phyloP scores from a whole-genome alignment of 2,888 invertebrate species.

The Hyposoter dolosus region DNA sequence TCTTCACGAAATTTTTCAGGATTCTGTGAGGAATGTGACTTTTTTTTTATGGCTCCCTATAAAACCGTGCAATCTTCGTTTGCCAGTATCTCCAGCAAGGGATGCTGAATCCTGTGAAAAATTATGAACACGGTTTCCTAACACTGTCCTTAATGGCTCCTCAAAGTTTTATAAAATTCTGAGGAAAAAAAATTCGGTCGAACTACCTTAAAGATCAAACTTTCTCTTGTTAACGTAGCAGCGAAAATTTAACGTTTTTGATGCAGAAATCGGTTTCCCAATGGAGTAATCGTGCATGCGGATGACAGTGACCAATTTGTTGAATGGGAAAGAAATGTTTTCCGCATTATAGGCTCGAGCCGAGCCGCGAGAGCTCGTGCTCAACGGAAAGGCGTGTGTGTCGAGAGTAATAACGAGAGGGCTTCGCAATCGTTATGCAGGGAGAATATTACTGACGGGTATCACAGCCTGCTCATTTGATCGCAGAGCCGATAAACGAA shows the following conservation, averaged over 20 bases:
- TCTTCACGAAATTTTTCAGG: too few relatives aligned
- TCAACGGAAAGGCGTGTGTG: conserved; percentile 4
- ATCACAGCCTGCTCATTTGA: conserved; percentile 22
- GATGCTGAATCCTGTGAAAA: too few relatives aligned
- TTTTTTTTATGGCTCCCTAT: too few relatives aligned
- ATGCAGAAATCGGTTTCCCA: background rate
- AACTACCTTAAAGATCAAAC: too few relatives aligned
- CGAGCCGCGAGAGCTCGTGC: background rate
- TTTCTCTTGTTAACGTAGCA: background rate
- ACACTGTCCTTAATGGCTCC: too few relatives aligned
- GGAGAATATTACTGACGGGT: conserved; percentile 22
- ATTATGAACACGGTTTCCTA: too few relatives aligned
- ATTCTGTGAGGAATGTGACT: too few relatives aligned
- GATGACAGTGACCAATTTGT: conserved; percentile 6
- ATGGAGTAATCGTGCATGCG: background rate
- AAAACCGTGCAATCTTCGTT: too few relatives aligned
- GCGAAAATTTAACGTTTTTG: background rate
- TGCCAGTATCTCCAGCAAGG: too few relatives aligned
- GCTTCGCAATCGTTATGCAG: conserved; percentile 9
- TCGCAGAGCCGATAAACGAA: conserved; percentile 40
- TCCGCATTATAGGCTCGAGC: background rate
- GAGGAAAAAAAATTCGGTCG: too few relatives aligned
- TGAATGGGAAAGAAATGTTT: background rate
- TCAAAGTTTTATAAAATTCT: too few relatives aligned
- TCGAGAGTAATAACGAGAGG: conserved; percentile 2